A percentile compares a stretch with the other conserved stretches of the same genome.
These are phyloP conservation scores for Anodontia alba DNA, from an alignment of 2,888 invertebrate genomes.

Conservation along the genomic window DNA sequence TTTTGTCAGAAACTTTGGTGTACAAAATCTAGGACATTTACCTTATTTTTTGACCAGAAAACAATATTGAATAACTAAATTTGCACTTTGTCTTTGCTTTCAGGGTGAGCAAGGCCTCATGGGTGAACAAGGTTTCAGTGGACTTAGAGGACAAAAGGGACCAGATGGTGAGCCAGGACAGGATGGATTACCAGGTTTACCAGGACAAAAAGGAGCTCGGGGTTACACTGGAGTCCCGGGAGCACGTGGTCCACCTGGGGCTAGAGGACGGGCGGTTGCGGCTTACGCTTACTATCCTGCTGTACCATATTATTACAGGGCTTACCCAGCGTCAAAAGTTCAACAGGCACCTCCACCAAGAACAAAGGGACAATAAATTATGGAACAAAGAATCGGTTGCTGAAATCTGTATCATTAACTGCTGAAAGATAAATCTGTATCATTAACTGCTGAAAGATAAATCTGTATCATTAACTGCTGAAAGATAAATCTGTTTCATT, in stretches of 20 bases:
- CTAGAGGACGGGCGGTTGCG: conserved; percentile 10
- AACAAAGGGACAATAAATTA: conserved; percentile 4
- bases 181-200: conserved; percentile 36
- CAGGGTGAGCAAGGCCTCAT: conserved; percentile 25
- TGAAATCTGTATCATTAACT: background rate
- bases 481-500: too few species aligned
- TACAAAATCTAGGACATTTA: too few species aligned
- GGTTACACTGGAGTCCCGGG: conserved; percentile 35
- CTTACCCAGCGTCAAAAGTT: background rate
- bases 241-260: conserved; percentile 27
- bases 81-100: background rate
- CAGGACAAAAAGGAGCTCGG: conserved; percentile 33
- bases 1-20: too few species aligned
- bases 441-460: too few species aligned
- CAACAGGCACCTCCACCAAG: background rate
- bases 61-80: too few species aligned
- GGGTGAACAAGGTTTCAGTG: conserved; percentile 38
- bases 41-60: too few species aligned
- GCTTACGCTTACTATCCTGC: conserved; percentile 10
- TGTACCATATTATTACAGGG: conserved; percentile 11
- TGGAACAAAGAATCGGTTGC: background rate
- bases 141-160: conserved; percentile 43
- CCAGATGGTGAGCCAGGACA: conserved; percentile 34
- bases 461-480: too few species aligned
- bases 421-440: too few species aligned